A percentile compares a stretch with the other conserved stretches of the same genome.
Evolutionary conservation across 2,113 vertebrate species (phyloP).

Genomic region (Notarius lentiginosus): DNA sequence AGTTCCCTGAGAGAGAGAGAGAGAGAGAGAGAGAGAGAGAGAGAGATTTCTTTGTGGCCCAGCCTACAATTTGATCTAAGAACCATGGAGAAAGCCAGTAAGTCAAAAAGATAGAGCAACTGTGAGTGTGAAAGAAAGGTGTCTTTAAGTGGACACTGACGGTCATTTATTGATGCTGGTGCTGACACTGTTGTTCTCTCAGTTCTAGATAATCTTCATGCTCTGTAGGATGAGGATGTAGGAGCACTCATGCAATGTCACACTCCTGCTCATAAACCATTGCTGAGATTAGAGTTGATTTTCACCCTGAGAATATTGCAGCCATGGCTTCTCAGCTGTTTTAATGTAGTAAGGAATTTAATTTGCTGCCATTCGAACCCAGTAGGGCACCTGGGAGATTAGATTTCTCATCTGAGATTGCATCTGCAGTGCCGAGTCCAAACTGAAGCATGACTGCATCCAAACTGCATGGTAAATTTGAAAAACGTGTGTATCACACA

Average conservation of each 20-base stretch:
- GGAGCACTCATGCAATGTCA: background rate
- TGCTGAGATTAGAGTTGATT: constrained; percentile 28
- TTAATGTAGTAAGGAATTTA: constrained; percentile 25
- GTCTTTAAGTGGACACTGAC: constrained; percentile 21
- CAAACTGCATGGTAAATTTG: background rate
- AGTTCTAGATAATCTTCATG: background rate
- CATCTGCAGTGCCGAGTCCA: background rate
- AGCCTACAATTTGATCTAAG: background rate
- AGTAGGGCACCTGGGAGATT: background rate
- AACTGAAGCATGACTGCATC: background rate
- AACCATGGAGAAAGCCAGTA: background rate
- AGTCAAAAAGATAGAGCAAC: background rate
- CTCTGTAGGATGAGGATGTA: background rate
- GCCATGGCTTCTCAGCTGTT: background rate
- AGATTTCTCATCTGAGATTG: constrained; percentile 12
- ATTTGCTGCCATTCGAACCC: background rate
- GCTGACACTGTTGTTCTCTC: constrained; percentile 3
- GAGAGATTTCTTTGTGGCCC: background rate
- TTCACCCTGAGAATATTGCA: constrained; percentile 27
- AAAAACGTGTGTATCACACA: background rate
- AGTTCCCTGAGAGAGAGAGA: background rate
- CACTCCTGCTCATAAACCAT: constrained; percentile 2
- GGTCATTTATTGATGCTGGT: constrained; percentile 1
- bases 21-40: background rate
- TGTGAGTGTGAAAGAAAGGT: background rate